These are phyloP conservation scores for Dolichomitus sp. DNA, from an alignment of 2,888 invertebrate species.

Conservation along the genomic window DNA sequence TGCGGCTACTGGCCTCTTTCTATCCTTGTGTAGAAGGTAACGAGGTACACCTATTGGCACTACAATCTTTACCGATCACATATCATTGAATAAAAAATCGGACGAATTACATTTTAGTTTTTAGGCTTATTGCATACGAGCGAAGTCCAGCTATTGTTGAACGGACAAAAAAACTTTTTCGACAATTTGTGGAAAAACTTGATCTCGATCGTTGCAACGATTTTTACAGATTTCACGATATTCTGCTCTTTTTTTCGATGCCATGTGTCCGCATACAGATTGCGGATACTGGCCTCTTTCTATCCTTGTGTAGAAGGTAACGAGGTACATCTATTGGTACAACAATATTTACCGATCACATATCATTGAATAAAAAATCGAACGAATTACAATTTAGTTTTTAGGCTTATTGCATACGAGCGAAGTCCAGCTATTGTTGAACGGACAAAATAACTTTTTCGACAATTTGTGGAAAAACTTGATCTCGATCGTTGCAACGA, in stretches of 20 bases:
- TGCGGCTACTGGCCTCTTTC: conserved; percentile 65
- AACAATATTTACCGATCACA: background rate
- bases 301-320: conserved; percentile 13
- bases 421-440: too few relatives aligned
- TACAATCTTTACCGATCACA: background rate
- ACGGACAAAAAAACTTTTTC: too few relatives aligned
- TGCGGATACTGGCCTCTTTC: conserved; percentile 65
- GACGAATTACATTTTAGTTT: background rate
- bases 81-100: background rate
- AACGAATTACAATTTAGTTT: background rate
- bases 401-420: too few relatives aligned
- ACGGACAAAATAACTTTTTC: too few relatives aligned
- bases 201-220: too few relatives aligned
- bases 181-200: too few relatives aligned
- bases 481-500: too few relatives aligned
- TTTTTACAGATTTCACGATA: too few relatives aligned
- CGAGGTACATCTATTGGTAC: background rate
- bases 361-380: background rate
- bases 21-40: conserved; percentile 13
- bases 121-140: too few relatives aligned
- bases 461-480: too few relatives aligned
- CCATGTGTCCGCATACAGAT: conserved; percentile 70
- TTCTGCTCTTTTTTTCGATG: too few relatives aligned
- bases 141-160: too few relatives aligned
- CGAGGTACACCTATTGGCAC: background rate